These are phyloP conservation scores for Galago senegalensis DNA, from an alignment of 2,797 vertebrate genomes.

Conservation along the genomic window DNA sequence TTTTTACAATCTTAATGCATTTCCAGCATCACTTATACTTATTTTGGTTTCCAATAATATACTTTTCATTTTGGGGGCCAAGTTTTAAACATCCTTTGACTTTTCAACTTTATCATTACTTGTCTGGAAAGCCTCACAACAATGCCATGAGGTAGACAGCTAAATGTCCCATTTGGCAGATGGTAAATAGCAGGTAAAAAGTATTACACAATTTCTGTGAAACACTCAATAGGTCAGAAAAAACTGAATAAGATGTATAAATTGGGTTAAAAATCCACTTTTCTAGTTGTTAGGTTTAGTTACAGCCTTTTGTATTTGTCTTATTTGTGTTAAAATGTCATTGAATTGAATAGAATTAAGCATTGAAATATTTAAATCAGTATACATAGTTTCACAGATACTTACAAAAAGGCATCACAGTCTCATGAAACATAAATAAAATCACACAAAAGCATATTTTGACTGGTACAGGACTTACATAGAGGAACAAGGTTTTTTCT, in stretches of 20 bases:
- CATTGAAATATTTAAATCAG: constrained; percentile 54
- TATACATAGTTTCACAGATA: constrained; percentile 59
- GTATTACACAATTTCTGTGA: neutral
- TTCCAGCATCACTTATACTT: neutral
- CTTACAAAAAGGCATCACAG: constrained; percentile 56
- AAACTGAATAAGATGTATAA: neutral
- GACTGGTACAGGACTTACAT: neutral
- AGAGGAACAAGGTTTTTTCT: neutral
- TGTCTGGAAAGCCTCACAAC: constrained; percentile 49
- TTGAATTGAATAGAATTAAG: constrained; percentile 24
- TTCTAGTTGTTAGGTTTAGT: constrained; percentile 43
- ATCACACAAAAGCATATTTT: constrained; percentile 13
- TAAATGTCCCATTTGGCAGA: neutral
- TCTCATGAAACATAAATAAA: constrained; percentile 70
- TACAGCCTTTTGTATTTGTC: neutral
- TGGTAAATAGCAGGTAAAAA: constrained; percentile 17
- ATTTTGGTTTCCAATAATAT: constrained; percentile 31
- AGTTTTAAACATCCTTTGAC: constrained; percentile 50
- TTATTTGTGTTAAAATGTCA: constrained; percentile 49
- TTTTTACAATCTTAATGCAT: constrained; percentile 58
- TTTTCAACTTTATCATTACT: constrained; percentile 61
- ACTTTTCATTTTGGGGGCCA: neutral
- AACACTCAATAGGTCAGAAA: neutral
- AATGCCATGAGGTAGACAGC: constrained; percentile 46
- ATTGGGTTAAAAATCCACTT: neutral